These are phyloP conservation scores for Pachyseris speciosa DNA, from an alignment of 64 coral and sea anemone species.

Conservation along the genomic window DNA sequence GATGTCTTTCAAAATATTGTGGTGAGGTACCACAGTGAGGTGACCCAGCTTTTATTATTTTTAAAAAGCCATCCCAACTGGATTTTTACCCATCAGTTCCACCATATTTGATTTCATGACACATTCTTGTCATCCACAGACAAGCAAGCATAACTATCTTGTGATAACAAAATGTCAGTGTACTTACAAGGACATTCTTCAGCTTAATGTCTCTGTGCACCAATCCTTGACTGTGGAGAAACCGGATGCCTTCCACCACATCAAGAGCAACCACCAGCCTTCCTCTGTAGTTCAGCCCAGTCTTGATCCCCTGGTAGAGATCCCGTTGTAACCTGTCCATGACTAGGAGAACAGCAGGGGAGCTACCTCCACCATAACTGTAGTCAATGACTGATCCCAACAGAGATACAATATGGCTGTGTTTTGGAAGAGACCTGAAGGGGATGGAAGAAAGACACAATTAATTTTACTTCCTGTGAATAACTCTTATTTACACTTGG, in stretches of 20 bases:
- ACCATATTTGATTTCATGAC: no score
- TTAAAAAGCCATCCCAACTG: no score
- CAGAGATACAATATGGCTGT: slow-evolving; percentile 87
- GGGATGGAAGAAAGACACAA: no score
- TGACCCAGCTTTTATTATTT: no score
- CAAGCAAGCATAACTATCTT: no score
- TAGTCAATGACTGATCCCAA: slow-evolving; percentile 98
- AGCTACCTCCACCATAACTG: slow-evolving; percentile 86
- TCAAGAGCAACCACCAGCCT: slow-evolving; percentile 89
- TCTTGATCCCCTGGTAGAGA: slow-evolving; percentile 96
- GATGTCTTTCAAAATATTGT: no score
- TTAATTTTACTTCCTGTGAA: background rate
- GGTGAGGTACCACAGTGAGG: no score
- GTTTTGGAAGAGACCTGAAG: slow-evolving; percentile 77
- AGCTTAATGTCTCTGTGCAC: slow-evolving; percentile 97
- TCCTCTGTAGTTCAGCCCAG: slow-evolving; percentile 79
- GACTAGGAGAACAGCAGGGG: slow-evolving; percentile 91
- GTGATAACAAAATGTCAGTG: no score
- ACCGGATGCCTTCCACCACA: slow-evolving; percentile 95
- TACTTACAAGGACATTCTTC: slow-evolving; percentile 95
- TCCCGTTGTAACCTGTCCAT: slow-evolving; percentile 96
- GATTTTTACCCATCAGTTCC: no score
- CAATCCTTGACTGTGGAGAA: slow-evolving; percentile 96
- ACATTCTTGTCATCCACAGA: no score
- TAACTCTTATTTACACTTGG: background rate